phyloP scores from a whole-genome alignment of 2,797 vertebrate genomes.

The Paratrypauchen microcephalus region DNA sequence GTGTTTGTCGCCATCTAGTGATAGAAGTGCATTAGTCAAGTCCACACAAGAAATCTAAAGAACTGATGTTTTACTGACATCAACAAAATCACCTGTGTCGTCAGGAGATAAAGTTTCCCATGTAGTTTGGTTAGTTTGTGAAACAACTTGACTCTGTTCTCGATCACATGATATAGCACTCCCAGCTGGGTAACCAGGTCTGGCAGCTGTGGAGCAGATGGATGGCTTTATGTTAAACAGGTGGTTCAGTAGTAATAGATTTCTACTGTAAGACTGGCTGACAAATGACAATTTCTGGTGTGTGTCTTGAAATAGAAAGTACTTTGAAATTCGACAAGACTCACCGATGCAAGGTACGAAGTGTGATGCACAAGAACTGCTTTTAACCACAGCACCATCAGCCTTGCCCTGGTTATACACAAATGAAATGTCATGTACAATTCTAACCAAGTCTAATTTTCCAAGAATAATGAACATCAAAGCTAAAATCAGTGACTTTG shows the following conservation, averaged over 20 bases:
- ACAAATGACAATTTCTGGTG: slow-evolving; percentile 3
- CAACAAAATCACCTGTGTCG: slow-evolving; percentile 82
- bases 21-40: slow-evolving; percentile 9
- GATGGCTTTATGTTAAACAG: slow-evolving; percentile 10
- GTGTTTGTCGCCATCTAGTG: slow-evolving; percentile 84
- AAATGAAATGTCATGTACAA: background rate
- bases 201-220: slow-evolving; percentile 80
- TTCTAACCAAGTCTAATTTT: background rate
- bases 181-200: slow-evolving; percentile 90
- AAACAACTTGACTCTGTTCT: slow-evolving; percentile 92
- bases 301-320: background rate
- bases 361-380: slow-evolving; percentile 89
- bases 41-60: background rate
- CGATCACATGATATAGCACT: slow-evolving; percentile 92
- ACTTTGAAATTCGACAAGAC: slow-evolving; percentile 48
- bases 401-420: slow-evolving; percentile 79
- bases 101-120: slow-evolving; percentile 93
- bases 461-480: background rate
- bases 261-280: background rate
- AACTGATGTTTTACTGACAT: background rate
- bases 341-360: slow-evolving; percentile 94
- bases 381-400: slow-evolving; percentile 95
- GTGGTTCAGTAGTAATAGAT: background rate
- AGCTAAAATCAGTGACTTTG: background rate
- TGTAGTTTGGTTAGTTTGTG: slow-evolving; percentile 91